phyloP scores from a whole-genome alignment of 2,113 vertebrate species.

The Monopterus albus region DNA sequence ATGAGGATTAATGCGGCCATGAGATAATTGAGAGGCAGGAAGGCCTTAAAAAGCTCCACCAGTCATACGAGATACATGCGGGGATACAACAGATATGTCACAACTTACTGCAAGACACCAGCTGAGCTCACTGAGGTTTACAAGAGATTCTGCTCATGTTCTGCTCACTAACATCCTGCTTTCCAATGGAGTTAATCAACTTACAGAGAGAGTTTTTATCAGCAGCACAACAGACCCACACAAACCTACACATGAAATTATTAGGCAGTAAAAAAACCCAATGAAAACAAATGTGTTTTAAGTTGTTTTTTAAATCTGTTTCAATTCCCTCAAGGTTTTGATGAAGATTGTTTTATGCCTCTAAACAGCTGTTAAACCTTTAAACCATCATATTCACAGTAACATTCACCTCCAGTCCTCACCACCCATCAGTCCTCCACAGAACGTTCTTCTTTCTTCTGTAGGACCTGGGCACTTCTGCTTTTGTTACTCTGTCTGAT shows the following conservation, averaged over 20 bases:
- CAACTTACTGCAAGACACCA: slow-evolving; percentile 24
- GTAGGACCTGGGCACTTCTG: neutral
- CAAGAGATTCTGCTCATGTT: neutral
- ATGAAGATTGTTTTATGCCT: neutral
- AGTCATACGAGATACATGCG: slow-evolving; percentile 59
- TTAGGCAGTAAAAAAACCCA: neutral
- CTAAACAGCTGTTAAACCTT: neutral
- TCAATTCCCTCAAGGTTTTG: neutral
- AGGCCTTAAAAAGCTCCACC: neutral
- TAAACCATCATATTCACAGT: neutral
- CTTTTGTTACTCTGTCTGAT: neutral
- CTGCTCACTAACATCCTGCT: neutral
- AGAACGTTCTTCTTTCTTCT: neutral
- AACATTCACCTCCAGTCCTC: neutral
- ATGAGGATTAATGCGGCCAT: slow-evolving; percentile 31
- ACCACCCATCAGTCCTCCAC: neutral
- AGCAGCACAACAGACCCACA: neutral
- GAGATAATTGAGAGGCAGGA: slow-evolving; percentile 6
- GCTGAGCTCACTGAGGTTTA: slow-evolving; percentile 8
- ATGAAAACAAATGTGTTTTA: neutral
- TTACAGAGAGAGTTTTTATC: neutral
- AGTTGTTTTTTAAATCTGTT: neutral
- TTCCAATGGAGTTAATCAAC: neutral
- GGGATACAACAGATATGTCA: slow-evolving; percentile 54
- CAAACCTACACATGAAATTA: neutral